Base-by-base conservation (phyloP, 2,113 vertebrate genomes). In the Parus major region DNA sequence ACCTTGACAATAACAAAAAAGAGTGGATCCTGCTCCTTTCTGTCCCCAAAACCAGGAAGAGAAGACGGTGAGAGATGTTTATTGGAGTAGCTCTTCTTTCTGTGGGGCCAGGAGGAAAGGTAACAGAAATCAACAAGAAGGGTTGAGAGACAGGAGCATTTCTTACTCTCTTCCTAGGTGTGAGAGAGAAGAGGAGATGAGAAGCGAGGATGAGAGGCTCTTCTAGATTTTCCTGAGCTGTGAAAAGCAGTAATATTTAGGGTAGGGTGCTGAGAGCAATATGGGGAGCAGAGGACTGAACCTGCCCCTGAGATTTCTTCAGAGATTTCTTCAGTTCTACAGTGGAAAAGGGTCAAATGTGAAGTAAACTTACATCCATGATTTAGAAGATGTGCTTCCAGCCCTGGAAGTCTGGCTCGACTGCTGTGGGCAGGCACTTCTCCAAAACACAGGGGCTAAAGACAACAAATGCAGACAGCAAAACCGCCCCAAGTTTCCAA, bases 91-190 rank as follows among this genome's bases (percentile, higher is more conserved):
- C 15, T 57, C 18, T 2, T 46, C 25, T 68, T 70, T 52, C 55
- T 3, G 3, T 22, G 12, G 23, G 39, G 39, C 33, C 46, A 42
- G 24, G 46, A 90, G 46, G 42, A 81, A 61, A 55, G 44, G 36
- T 86, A 92, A 57, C 55, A 91, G 46, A 80, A 90, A 82, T 47
- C 71, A 65, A 0, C 27, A 70, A 8, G 19, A 81, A 63, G 8
- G 3, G 12, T 47, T 11, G 52, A 56, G 61, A 66, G 16, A 50
- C 11, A 24, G 0, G 0, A 60, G 24, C 2, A 6, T n/a, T 29
- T 73, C 35, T n/a, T 70, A 14, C 24, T 7, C 55, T 23, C 5
- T 61, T 77, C 50, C 41, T 33, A 33, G 33, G 27, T 28, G 22
- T 2, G 1, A 56, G 24, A 73, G 29, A 84, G 18, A 31, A 83